These are phyloP conservation scores for Gadus macrocephalus DNA, from an alignment of 2,113 vertebrate species.

Conservation along the genomic window DNA sequence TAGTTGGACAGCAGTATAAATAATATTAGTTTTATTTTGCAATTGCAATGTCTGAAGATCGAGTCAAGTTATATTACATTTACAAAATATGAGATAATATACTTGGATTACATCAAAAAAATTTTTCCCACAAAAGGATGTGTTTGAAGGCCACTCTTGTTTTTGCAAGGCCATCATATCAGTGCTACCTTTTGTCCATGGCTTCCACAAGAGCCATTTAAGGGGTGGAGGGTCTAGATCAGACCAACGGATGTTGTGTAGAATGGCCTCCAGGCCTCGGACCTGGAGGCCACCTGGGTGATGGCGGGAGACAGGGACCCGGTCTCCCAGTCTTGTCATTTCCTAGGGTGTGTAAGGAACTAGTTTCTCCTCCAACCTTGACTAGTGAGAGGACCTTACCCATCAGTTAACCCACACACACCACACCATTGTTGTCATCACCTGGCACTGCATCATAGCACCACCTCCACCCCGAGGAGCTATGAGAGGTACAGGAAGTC, in stretches of 20 bases:
- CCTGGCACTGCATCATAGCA: slow-evolving; percentile 26
- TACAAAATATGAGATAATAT: too few species aligned
- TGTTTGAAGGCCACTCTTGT: too few species aligned
- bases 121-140: too few species aligned
- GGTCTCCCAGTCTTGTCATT: too few species aligned
- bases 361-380: background rate
- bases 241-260: slow-evolving; percentile 44
- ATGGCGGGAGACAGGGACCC: too few species aligned
- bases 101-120: too few species aligned
- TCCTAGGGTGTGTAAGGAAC: too few species aligned
- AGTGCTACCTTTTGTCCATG: slow-evolving; percentile 1
- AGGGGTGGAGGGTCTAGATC: background rate
- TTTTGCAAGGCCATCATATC: background rate
- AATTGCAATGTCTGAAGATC: too few species aligned
- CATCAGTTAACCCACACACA: background rate
- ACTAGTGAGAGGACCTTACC: background rate
- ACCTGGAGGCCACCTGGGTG: slow-evolving; percentile 9
- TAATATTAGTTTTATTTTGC: too few species aligned
- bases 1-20: too few species aligned
- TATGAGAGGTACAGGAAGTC: slow-evolving; percentile 68
- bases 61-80: too few species aligned
- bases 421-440: slow-evolving; percentile 42
- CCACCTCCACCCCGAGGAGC: slow-evolving; percentile 49
- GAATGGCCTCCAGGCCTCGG: slow-evolving; percentile 27
- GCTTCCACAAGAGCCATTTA: slow-evolving; percentile 19